A percentile compares a stretch with the other conserved stretches of the same genome.
Conservation (phyloP, 2,113 vertebrate genomes). For the Orientallactaga bullata region DNA sequence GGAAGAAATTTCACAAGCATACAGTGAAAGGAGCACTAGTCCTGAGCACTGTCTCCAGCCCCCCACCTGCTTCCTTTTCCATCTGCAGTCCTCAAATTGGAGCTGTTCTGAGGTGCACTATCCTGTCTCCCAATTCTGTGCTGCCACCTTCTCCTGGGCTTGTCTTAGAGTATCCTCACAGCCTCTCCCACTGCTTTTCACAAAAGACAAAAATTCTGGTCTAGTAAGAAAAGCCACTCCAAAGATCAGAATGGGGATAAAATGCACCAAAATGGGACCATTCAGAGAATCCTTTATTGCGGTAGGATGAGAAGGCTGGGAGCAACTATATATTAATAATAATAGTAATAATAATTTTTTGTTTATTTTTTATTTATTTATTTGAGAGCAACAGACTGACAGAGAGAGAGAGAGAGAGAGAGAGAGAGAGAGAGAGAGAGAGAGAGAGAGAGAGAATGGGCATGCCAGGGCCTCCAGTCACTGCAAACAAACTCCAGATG, state of each 20-base stretch:
- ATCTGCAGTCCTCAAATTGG: neutral
- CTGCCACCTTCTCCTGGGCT: neutral
- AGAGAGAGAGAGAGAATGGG: no score
- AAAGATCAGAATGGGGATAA: neutral
- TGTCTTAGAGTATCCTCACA: neutral
- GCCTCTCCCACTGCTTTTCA: neutral
- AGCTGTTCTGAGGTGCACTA: neutral
- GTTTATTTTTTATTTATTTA: no score
- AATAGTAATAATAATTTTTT: no score
- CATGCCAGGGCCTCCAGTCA: no score
- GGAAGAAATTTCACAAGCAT: conserved; percentile 3
- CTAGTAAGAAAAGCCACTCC: neutral
- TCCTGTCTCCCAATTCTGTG: accelerated
- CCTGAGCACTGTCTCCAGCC: neutral
- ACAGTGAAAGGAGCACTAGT: neutral
- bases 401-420: no score
- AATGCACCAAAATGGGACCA: neutral
- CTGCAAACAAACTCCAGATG: no score
- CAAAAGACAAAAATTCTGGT: neutral
- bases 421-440: no score
- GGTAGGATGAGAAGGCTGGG: neutral
- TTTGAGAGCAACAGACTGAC: no score
- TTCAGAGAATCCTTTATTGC: neutral
- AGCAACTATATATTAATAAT: neutral
- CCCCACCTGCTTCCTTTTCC: neutral